phyloP scores from a whole-genome alignment of 2,888 invertebrate genomes.

The Trichopria drosophilae region DNA sequence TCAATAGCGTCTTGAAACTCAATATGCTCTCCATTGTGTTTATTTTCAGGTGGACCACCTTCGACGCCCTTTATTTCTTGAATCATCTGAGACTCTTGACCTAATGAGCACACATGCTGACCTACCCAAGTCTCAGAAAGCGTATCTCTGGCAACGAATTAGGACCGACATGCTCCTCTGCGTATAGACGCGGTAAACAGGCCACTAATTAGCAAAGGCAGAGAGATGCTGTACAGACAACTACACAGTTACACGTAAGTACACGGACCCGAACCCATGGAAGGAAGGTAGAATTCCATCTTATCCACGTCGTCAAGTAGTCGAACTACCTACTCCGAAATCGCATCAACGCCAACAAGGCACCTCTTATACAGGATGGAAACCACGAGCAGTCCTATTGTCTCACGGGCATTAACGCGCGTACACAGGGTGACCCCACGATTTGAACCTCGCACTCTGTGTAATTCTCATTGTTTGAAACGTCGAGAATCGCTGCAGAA shows the following conservation, averaged over 20 bases:
- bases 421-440: no score
- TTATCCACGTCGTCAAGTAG: slow-evolving; percentile 1
- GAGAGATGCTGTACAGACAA: slow-evolving; percentile 32
- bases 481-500: no score
- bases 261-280: slow-evolving; percentile 2
- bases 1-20: no score
- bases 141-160: slow-evolving; percentile 40
- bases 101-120: slow-evolving; percentile 41
- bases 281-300: slow-evolving; percentile 5
- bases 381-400: no score
- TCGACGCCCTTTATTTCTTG: slow-evolving; percentile 7
- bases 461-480: no score
- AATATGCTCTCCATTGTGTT: no score
- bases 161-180: slow-evolving; percentile 21
- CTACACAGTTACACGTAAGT: background rate
- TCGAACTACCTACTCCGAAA: slow-evolving; percentile 13
- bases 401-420: no score
- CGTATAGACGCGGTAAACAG: slow-evolving; percentile 20
- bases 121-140: slow-evolving; percentile 34
- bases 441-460: no score
- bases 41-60: no score
- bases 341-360: no score
- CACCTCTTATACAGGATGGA: no score
- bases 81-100: slow-evolving; percentile 27
- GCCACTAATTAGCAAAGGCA: slow-evolving; percentile 34